Conservation (phyloP, 1,140 invertebrate species). For the Patella vulgata region DNA sequence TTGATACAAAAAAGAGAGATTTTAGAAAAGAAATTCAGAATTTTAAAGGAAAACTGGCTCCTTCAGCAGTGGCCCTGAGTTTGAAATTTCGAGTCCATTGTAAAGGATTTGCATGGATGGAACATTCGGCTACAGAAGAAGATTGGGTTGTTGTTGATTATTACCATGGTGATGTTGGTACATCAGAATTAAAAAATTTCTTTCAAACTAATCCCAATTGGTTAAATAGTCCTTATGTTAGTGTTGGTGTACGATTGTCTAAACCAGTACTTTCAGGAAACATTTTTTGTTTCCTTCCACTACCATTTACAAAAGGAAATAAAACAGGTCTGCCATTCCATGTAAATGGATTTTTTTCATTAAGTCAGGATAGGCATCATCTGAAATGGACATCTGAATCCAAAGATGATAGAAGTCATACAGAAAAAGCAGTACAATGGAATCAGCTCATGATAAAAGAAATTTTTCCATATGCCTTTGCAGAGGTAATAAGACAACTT, state of each 20-base stretch:
- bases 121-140: not conserved
- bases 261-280: constrained; percentile 21
- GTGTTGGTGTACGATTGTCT: constrained; percentile 22
- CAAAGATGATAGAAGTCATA: constrained; percentile 20
- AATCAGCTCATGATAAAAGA: constrained; percentile 51
- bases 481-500: constrained; percentile 19
- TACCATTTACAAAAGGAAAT: constrained; percentile 42
- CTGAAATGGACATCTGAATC: constrained; percentile 53
- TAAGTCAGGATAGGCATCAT: constrained; percentile 54
- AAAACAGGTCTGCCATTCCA: constrained; percentile 58
- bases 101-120: not conserved
- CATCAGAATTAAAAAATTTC: not conserved
- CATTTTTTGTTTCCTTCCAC: constrained; percentile 59
- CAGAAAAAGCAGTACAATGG: constrained; percentile 49
- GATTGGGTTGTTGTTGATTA: constrained; percentile 18
- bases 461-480: constrained; percentile 40
- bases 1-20: too few relatives aligned
- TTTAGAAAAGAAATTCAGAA: too few relatives aligned
- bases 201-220: constrained; percentile 2
- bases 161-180: constrained; percentile 7
- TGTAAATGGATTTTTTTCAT: constrained; percentile 57
- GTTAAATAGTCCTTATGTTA: constrained; percentile 15
- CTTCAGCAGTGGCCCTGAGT: too few relatives aligned
- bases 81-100: too few relatives aligned
- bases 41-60: too few relatives aligned